A percentile compares a stretch with the other conserved stretches of the same genome.
These are phyloP conservation scores for Podargus strigoides DNA, from an alignment of 2,797 vertebrate genomes.

Conservation along the genomic window DNA sequence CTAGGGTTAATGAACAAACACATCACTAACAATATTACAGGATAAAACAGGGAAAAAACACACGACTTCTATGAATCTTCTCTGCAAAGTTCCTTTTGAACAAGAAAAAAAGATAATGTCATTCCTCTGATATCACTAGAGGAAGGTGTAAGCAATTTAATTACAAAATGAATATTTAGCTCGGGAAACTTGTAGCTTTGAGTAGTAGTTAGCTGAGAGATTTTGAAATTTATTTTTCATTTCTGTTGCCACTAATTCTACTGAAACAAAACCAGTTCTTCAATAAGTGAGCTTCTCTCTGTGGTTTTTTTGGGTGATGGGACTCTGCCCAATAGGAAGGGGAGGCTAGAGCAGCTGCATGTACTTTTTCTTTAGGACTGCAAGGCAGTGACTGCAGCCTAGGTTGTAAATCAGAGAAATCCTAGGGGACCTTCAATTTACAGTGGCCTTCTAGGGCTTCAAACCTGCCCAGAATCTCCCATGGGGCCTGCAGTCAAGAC, in stretches of 20 bases:
- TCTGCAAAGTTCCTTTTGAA: not conserved
- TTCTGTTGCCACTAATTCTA: not conserved
- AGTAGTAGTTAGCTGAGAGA: not conserved
- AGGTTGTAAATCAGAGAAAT: not conserved
- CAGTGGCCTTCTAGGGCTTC: not conserved
- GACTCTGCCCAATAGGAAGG: fast-evolving
- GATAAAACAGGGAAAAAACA: too few relatives aligned
- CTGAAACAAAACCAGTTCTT: not conserved
- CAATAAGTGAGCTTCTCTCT: not conserved
- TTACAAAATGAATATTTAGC: not conserved
- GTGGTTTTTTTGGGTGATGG: not conserved
- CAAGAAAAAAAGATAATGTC: not conserved
- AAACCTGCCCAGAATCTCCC: not conserved
- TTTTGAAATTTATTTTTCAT: not conserved
- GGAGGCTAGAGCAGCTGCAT: not conserved
- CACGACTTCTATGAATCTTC: not conserved
- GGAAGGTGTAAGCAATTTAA: slow-evolving; percentile 46
- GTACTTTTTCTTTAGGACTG: not conserved
- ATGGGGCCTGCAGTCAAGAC: not conserved
- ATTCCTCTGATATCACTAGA: slow-evolving; percentile 12
- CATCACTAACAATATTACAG: too few relatives aligned
- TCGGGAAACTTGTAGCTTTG: slow-evolving; percentile 5
- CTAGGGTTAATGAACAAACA: too few relatives aligned
- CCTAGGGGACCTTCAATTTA: not conserved
- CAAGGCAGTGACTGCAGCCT: not conserved